These are phyloP conservation scores for Parnassius apollo DNA, from an alignment of 2,888 invertebrate genomes.

Conservation along the genomic window DNA sequence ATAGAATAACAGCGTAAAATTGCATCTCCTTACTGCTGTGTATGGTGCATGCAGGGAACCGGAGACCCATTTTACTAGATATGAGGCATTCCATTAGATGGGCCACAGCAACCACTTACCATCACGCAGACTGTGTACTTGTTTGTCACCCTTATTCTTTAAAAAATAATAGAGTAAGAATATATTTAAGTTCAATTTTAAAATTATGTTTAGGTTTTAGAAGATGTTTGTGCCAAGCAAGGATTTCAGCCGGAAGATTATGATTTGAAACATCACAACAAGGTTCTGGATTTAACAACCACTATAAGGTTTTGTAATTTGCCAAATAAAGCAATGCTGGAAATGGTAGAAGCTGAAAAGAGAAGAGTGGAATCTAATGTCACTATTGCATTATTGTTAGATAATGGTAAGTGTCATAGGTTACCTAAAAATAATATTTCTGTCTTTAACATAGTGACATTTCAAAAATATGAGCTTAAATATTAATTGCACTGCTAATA, in stretches of 20 bases:
- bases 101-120: no score
- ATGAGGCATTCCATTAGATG: no score
- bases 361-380: constrained; percentile 84
- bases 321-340: constrained; percentile 94
- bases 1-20: no score
- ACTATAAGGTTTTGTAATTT: constrained; percentile 92
- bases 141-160: no score
- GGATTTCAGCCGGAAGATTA: constrained; percentile 88
- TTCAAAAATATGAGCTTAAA: no score
- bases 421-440: background rate
- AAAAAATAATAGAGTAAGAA: no score
- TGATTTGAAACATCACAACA: constrained; percentile 91
- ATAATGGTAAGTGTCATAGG: constrained; percentile 81
- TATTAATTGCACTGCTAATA: no score
- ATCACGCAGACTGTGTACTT: no score
- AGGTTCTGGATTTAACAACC: constrained; percentile 87
- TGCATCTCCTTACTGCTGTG: no score
- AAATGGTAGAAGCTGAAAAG: constrained; percentile 86
- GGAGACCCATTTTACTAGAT: no score
- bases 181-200: background rate
- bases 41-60: no score
- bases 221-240: constrained; percentile 91
- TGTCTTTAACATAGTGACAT: no score
- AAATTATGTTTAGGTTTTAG: constrained; percentile 84
- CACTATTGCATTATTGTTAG: constrained; percentile 88